Percentiles rank a stretch among this genome's conserved stretches.
phyloP scores from a whole-genome alignment of 2,113 vertebrate species.

The Psittacula cyanocephala region DNA sequence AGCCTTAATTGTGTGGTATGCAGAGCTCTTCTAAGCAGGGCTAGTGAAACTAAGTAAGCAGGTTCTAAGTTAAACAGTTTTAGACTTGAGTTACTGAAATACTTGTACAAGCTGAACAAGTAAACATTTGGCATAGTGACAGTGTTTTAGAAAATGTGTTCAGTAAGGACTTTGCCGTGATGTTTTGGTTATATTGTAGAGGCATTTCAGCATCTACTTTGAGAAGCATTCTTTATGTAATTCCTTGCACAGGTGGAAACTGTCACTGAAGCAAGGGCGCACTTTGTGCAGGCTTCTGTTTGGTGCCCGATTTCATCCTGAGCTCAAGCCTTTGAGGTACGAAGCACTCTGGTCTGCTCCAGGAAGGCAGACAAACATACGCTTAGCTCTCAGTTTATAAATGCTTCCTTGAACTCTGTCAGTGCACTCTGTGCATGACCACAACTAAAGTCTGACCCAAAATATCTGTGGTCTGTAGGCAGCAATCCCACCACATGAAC shows the following conservation, averaged over 20 bases:
- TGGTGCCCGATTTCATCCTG: background rate
- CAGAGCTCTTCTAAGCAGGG: background rate
- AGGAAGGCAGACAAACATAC: background rate
- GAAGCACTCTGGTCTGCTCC: background rate
- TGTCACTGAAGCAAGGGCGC: background rate
- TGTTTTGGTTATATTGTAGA: background rate
- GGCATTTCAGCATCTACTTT: background rate
- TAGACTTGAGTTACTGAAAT: background rate
- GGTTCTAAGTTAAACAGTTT: background rate
- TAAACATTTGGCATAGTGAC: background rate
- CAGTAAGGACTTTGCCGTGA: background rate
- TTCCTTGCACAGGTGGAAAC: background rate
- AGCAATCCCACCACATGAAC: background rate
- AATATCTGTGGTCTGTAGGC: constrained; percentile 10
- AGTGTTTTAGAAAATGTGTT: background rate
- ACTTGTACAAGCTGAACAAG: background rate
- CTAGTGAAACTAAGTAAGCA: background rate
- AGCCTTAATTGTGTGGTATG: background rate
- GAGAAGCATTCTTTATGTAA: background rate
- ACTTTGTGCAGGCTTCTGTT: background rate
- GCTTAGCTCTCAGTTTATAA: background rate
- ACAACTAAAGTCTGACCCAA: background rate
- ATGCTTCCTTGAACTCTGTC: background rate
- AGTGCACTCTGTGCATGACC: background rate
- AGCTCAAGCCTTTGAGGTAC: background rate